Conservation (phyloP, 2,888 invertebrate genomes). For the Lymantria monacha region DNA sequence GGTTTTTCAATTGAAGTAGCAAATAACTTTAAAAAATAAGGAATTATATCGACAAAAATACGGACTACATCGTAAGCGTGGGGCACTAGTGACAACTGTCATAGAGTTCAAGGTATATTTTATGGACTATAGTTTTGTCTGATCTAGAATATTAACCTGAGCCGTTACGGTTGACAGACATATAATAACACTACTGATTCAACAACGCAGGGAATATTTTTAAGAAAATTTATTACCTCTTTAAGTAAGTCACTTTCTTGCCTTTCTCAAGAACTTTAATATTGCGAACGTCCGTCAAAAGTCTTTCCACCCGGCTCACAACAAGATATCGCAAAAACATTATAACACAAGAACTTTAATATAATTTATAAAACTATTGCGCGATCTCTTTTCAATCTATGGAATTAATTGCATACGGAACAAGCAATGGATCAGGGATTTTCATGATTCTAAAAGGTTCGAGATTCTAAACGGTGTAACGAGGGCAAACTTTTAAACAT, state of each 20-base stretch:
- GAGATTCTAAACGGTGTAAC: constrained; percentile 5
- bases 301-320: constrained; percentile 10
- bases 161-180: too few species aligned
- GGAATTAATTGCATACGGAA: not conserved
- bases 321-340: constrained; percentile 9
- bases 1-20: too few species aligned
- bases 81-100: too few species aligned
- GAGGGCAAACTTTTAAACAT: constrained; percentile 31
- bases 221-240: constrained; percentile 18
- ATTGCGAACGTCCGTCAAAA: constrained; percentile 28
- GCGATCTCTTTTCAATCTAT: not conserved
- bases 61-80: too few species aligned
- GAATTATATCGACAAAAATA: too few species aligned
- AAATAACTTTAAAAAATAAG: too few species aligned
- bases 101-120: too few species aligned
- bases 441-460: not conserved
- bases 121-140: too few species aligned
- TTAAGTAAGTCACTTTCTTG: constrained; percentile 10
- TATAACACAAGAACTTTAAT: not conserved
- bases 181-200: too few species aligned
- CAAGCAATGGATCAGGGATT: constrained; percentile 2
- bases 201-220: not conserved
- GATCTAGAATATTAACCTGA: too few species aligned
- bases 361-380: constrained; percentile 5
- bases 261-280: constrained; percentile 25